phyloP scores from a whole-genome alignment of 2,888 invertebrate genomes.

The Mimumesa dahlbomi region DNA sequence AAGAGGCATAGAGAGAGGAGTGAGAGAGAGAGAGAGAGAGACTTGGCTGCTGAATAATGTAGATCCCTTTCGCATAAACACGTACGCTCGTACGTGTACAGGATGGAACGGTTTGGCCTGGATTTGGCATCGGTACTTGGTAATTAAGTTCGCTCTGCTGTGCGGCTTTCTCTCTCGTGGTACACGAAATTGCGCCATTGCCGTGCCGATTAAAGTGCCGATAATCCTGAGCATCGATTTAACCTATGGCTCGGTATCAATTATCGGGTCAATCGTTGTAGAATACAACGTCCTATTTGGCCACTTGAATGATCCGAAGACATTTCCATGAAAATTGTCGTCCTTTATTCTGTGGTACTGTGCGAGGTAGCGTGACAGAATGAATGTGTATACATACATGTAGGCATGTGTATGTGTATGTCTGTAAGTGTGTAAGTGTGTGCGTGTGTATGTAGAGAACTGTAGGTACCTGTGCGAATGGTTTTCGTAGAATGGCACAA shows the following conservation, averaged over 20 bases:
- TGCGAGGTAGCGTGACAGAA: background rate
- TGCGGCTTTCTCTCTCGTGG: constrained; percentile 15
- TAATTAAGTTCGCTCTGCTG: constrained; percentile 54
- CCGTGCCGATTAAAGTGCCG: constrained; percentile 60
- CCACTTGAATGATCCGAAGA: constrained; percentile 46
- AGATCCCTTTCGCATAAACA: constrained; percentile 46
- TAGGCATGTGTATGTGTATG: too few species aligned
- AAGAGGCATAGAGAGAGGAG: constrained; percentile 30
- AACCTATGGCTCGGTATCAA: constrained; percentile 62
- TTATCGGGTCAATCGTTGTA: constrained; percentile 57
- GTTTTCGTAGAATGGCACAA: too few species aligned
- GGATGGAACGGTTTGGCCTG: constrained; percentile 36
- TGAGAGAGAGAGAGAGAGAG: too few species aligned
- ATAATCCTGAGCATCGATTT: constrained; percentile 60
- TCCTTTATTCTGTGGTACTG: constrained; percentile 25
- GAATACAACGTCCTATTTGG: constrained; percentile 48
- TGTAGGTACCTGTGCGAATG: too few species aligned
- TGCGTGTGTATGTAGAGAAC: too few species aligned
- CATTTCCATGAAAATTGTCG: constrained; percentile 45
- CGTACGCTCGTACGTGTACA: constrained; percentile 36
- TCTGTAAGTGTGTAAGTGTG: too few species aligned
- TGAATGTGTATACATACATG: too few species aligned
- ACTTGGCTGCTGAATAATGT: constrained; percentile 49
- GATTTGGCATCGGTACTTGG: constrained; percentile 56
- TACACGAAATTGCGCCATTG: constrained; percentile 53